phyloP scores from a whole-genome alignment of 2,888 invertebrate species.

The Didymodactylos carnosus region DNA sequence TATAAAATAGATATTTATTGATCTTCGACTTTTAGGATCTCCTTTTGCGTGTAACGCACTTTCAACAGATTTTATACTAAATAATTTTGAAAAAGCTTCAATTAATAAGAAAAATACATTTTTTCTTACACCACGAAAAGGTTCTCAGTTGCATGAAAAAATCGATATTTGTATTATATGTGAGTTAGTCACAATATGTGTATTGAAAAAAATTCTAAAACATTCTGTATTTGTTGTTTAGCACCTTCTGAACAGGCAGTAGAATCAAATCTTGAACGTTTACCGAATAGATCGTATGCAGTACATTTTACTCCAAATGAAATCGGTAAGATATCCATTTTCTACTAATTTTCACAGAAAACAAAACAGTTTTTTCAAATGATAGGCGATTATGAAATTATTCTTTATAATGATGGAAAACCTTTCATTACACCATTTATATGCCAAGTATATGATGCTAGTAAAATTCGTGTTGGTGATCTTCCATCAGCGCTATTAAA shows the following conservation, averaged over 20 bases:
- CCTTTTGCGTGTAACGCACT: neutral
- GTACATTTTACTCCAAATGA: neutral
- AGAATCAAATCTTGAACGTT: neutral
- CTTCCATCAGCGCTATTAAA: neutral
- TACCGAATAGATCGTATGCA: neutral
- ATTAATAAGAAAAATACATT: neutral
- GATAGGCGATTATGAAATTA: neutral
- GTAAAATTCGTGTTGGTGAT: neutral
- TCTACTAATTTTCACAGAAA: too few relatives aligned
- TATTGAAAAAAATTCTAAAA: too few relatives aligned
- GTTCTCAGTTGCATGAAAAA: neutral
- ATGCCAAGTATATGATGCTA: neutral
- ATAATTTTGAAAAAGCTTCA: neutral
- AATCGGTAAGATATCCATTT: too few relatives aligned
- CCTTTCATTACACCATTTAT: neutral
- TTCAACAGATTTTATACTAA: neutral
- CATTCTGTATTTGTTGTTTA: too few relatives aligned
- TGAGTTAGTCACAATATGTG: too few relatives aligned
- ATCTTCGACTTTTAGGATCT: neutral
- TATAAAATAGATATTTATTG: too few relatives aligned
- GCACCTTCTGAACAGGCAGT: neutral
- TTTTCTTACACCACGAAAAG: neutral
- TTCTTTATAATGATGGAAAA: neutral
- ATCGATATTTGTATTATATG: neutral
- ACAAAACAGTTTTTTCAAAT: too few relatives aligned